These are phyloP conservation scores for Chlamydotis undulata DNA, from an alignment of 2,113 vertebrate species.

Conservation along the genomic window DNA sequence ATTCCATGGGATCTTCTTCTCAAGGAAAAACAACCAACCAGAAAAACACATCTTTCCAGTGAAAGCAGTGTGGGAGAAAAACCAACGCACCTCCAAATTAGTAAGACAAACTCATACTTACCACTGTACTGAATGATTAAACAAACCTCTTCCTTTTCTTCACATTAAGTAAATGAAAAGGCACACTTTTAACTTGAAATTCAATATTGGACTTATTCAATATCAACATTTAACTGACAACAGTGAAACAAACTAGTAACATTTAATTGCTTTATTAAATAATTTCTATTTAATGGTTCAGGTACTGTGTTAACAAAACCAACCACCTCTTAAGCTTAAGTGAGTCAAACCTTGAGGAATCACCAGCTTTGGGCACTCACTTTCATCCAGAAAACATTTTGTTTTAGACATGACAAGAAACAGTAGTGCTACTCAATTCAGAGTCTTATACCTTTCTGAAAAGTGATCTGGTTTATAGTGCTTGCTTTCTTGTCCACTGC, in stretches of 20 bases:
- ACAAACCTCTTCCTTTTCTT: neutral
- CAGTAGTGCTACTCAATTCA: neutral
- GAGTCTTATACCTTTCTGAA: conserved; percentile 83
- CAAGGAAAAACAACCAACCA: neutral
- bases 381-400: neutral
- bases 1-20: neutral
- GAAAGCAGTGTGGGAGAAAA: neutral
- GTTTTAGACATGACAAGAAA: neutral
- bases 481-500: conserved; percentile 89
- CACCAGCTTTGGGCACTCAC: neutral
- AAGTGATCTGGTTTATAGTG: conserved; percentile 75
- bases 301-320: neutral
- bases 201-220: neutral
- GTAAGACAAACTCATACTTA: conserved; percentile 24
- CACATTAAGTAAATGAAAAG: neutral
- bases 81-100: neutral
- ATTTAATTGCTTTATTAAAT: neutral
- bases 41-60: neutral
- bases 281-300: neutral
- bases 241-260: neutral
- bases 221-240: neutral
- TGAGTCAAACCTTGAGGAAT: neutral
- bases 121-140: neutral
- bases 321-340: neutral
- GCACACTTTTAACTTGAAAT: neutral